These are phyloP conservation scores for Euura saliciscinereae DNA, from an alignment of 1,140 invertebrate genomes.

Conservation along the genomic window DNA sequence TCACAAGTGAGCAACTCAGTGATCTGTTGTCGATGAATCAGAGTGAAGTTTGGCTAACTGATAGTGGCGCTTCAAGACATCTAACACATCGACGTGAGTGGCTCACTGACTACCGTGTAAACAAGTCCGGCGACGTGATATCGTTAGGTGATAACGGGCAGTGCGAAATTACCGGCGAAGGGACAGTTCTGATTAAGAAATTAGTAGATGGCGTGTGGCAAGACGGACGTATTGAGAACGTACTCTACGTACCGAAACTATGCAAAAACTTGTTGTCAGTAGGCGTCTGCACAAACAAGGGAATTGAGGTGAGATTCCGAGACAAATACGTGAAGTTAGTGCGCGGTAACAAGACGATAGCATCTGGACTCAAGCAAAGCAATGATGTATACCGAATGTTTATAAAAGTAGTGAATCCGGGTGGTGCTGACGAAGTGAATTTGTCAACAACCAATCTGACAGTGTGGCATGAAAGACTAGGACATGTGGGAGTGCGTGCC, in stretches of 20 bases:
- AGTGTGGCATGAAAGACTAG: slow-evolving; percentile 28
- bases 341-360: not conserved
- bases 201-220: slow-evolving; percentile 16
- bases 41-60: slow-evolving; percentile 24
- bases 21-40: slow-evolving; percentile 18
- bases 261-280: not conserved
- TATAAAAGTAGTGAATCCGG: not conserved
- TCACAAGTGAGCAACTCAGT: not conserved
- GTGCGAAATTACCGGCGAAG: slow-evolving; percentile 20
- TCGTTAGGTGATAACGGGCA: slow-evolving; percentile 18
- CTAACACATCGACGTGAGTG: slow-evolving; percentile 24
- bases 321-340: not conserved
- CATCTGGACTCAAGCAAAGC: not conserved
- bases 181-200: slow-evolving; percentile 20
- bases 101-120: slow-evolving; percentile 19
- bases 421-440: not conserved
- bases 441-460: slow-evolving; percentile 15
- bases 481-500: slow-evolving; percentile 20
- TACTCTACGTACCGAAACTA: slow-evolving; percentile 17
- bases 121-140: slow-evolving; percentile 20
- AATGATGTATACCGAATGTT: not conserved
- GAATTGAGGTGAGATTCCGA: not conserved
- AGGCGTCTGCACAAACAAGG: not conserved
- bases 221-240: slow-evolving; percentile 18
- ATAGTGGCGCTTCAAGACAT: slow-evolving; percentile 16